Evolutionary conservation across 2,113 vertebrate species (phyloP), one percentile per base, ranked within the genome.

Genomic region (Poeciliopsis turrubarensis): DNA sequence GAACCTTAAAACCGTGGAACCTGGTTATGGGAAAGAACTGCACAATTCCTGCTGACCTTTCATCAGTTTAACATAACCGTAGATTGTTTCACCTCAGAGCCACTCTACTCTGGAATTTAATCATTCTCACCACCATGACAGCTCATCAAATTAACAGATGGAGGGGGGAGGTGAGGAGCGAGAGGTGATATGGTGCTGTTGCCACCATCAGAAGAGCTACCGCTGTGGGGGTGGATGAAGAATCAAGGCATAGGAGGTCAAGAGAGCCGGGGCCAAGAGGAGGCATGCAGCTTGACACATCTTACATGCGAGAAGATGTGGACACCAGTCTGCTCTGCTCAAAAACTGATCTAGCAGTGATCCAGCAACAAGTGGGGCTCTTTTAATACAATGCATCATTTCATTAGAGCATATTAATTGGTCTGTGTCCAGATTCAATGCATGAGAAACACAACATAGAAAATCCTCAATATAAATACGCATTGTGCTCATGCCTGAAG

Each of bases 121-220:
- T 91, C 89, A 86, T 82, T 77, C 68, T 70, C 80, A 77, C 72
- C 70, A 76, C 83, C 77, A 75, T 70, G 84, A 86, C 90, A 83
- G 80, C 88, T 89, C 79, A 90, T 91, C 82, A 82, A 87, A 91
- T 92, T 90, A 90, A 72, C 80, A 86, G 81, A 81, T 13, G 70
- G 74, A 77, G 73, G 78, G 67, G 29, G 79, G 80, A 71, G 79
- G 77, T 77, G 78, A 70, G 44, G 66, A 30, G 80, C 77, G 74
- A 34, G 68, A 34, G 65, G 77, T 75, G 76, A 68, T 51, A 34
- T 68, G 71, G 78, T 65, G 65, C 65, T 34, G 63, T 73, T 47
- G 17, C 66, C 80, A 11, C 73, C 69, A 47, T 62, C 39, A 60
- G 83, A 79, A 71, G 60, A 73, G 78, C 44, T 44, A 63, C 65